phyloP scores from a whole-genome alignment of 2,113 vertebrate genomes.

The Macquaria australasica region DNA sequence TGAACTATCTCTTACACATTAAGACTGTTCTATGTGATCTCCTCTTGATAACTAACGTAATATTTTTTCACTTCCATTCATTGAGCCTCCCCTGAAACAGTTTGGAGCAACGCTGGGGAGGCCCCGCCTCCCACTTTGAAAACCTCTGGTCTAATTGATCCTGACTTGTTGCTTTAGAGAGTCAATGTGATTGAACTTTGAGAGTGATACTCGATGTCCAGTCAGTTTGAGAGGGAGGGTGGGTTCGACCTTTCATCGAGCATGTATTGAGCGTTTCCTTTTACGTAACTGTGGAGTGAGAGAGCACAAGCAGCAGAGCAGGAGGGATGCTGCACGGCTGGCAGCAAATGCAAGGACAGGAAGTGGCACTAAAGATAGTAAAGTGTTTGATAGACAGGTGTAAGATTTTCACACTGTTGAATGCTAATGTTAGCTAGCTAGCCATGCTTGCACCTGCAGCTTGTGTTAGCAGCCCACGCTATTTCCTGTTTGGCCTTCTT shows the following conservation, averaged over 20 bases:
- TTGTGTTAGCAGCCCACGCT: constrained; percentile 30
- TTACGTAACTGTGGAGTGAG: background rate
- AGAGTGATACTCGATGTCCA: background rate
- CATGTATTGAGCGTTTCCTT: background rate
- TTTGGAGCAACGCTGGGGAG: too few species aligned
- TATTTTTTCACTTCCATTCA: too few species aligned
- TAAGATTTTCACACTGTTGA: background rate
- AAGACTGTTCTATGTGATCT: too few species aligned
- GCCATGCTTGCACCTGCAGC: background rate
- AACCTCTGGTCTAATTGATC: background rate
- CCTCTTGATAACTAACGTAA: too few species aligned
- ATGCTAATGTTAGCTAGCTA: background rate
- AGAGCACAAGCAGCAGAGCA: background rate
- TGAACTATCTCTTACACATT: too few species aligned
- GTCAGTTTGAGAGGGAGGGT: background rate
- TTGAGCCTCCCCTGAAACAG: too few species aligned
- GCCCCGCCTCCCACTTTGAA: too few species aligned
- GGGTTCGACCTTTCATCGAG: background rate
- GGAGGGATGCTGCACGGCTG: background rate
- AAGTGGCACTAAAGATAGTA: background rate
- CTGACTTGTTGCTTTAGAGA: background rate
- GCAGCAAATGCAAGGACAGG: background rate
- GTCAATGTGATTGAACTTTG: background rate
- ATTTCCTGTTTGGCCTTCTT: constrained; percentile 47
- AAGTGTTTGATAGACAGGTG: background rate